Base-by-base conservation (phyloP, 2,797 vertebrate species). In the Melanitta fusca region DNA sequence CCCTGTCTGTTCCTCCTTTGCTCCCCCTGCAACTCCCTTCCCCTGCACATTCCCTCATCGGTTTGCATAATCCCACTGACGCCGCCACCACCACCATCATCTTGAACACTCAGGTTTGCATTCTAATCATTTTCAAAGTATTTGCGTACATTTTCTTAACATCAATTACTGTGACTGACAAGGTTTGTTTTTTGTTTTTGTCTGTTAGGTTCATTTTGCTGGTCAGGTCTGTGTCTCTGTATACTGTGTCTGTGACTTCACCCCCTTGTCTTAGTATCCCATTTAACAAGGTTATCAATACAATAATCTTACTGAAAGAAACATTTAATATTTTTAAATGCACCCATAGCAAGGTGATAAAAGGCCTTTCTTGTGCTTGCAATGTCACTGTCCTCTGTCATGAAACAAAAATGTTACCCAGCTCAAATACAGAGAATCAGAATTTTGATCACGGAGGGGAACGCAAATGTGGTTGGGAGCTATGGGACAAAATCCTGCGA, bases 71-170 rank as follows among this genome's bases (percentile, higher is more conserved):
- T 28, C 45, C n/a, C 0, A 0, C 45, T 84, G 41, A 81, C 7
- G 5, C 3, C 13, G 2, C 8, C 10, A 7, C 1, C 62, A 54
- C 5, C 1, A 7, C 1, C 62, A 49, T 4, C 1, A 0, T 49
- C 57, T 54, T n/a, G 27, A 82, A 65, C 51, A 6, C 19, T 39
- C 21, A 12, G 32, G 8, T 66, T 93, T 91, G 34, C 15, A 20
- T 39, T 34, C 32, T 61, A 53, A 11, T 5, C 20, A 36, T 15
- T n/a, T 58, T 13, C 25, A 77, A 36, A 2, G 0, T 24, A 27
- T 62, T 71, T 53, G 4, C 13, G 15, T 13, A 19, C 22, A 39
- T 17, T 43, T 85, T 73, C 41, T 51, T 45, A 47, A 39, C 36
- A n/a, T 30, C 54, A 54, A 17, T 34, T 47, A 79, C 11, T 5